Percentiles rank a stretch among this genome's conserved stretches.
Conservation (phyloP, 2,888 invertebrate species). For the Lepidocyrtoides sp. region DNA sequence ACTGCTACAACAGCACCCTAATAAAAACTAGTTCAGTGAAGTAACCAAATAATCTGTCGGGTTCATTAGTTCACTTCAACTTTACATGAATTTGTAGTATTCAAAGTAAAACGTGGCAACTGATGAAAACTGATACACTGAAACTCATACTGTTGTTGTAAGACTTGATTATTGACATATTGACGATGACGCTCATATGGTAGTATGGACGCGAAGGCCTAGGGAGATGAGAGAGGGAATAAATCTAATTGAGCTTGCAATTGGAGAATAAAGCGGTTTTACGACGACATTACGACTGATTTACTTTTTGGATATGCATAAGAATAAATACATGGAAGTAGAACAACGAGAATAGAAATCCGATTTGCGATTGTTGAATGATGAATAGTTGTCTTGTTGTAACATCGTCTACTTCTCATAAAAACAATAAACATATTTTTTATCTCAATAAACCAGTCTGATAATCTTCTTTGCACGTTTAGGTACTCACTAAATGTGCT, state of each 20-base stretch:
- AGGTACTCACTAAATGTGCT: background rate
- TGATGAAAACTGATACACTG: slow-evolving; percentile 45
- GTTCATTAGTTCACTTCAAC: no score
- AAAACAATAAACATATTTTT: background rate
- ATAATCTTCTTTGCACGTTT: slow-evolving; percentile 48
- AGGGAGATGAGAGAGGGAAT: background rate
- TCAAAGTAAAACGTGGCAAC: no score
- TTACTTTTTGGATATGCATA: slow-evolving; percentile 45
- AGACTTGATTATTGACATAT: slow-evolving; percentile 64
- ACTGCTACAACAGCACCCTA: no score
- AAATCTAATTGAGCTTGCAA: slow-evolving; percentile 38
- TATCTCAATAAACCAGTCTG: slow-evolving; percentile 9
- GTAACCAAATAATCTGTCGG: slow-evolving; percentile 31
- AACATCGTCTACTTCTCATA: background rate
- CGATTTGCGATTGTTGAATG: background rate
- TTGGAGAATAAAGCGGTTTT: slow-evolving; percentile 55
- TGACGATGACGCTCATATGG: background rate
- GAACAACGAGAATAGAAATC: background rate
- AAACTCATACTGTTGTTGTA: slow-evolving; percentile 56
- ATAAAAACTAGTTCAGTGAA: no score
- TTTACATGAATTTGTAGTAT: no score
- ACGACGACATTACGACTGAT: slow-evolving; percentile 48
- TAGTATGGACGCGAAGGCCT: no score
- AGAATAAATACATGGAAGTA: no score
- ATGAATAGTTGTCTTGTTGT: slow-evolving; percentile 17